Evolutionary conservation across 2,888 invertebrate species (phyloP).

Genomic region (Eupithecia pulchellata): DNA sequence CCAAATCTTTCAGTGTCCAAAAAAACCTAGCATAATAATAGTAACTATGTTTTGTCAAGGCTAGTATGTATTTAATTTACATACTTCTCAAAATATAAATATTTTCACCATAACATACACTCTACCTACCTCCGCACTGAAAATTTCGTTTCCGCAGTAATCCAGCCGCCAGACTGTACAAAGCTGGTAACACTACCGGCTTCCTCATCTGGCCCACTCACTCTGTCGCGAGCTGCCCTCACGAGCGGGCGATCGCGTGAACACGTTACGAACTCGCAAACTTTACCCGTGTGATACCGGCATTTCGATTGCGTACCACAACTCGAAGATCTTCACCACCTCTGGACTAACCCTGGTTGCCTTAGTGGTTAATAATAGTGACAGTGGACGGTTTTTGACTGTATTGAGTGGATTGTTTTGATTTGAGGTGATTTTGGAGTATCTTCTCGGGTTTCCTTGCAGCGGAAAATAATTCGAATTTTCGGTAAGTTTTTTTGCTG

Average conservation of each 20-base stretch:
- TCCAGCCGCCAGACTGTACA: slow-evolving; percentile 24
- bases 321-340: slow-evolving; percentile 20
- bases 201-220: slow-evolving; percentile 57
- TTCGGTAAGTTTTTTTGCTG: slow-evolving; percentile 8
- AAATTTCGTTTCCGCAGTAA: not conserved
- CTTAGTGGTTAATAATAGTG: slow-evolving; percentile 56
- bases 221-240: slow-evolving; percentile 68
- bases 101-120: not conserved
- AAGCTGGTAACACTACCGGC: slow-evolving; percentile 45
- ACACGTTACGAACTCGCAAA: slow-evolving; percentile 57
- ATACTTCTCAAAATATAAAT: slow-evolving; percentile 1
- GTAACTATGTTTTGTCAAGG: not conserved
- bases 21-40: not conserved
- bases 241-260: slow-evolving; percentile 60
- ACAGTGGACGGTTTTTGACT: slow-evolving; percentile 62
- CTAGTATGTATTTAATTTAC: no score
- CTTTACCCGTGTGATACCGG: slow-evolving; percentile 70
- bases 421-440: slow-evolving; percentile 54
- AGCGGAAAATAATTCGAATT: slow-evolving; percentile 31
- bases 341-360: slow-evolving; percentile 45
- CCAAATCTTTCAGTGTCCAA: not conserved
- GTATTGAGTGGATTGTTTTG: slow-evolving; percentile 70
- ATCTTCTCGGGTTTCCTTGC: slow-evolving; percentile 40
- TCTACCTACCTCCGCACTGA: not conserved
- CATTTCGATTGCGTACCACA: slow-evolving; percentile 17